A percentile compares a stretch with the other conserved stretches of the same genome.
phyloP scores from a whole-genome alignment of 2,888 invertebrate genomes.

The Papilio demoleus region DNA sequence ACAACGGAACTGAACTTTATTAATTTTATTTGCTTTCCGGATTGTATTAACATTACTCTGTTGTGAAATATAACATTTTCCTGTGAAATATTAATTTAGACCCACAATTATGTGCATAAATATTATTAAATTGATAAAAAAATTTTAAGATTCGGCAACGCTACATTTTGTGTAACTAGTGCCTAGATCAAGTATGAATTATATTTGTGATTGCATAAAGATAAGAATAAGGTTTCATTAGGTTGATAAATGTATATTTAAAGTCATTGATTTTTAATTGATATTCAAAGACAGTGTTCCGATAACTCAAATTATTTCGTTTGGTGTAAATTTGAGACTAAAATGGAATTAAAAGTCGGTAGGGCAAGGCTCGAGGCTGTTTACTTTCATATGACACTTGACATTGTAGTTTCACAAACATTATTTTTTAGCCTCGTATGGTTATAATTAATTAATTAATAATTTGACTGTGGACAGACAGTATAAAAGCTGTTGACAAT shows the following conservation, averaged over 20 bases:
- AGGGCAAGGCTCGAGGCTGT: constrained; percentile 62
- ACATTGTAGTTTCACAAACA: constrained; percentile 67
- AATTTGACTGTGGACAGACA: constrained; percentile 57
- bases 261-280: too few relatives aligned
- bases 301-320: too few relatives aligned
- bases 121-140: too few relatives aligned
- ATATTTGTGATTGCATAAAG: too few relatives aligned
- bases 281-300: not conserved
- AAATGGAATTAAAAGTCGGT: constrained; percentile 53
- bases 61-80: not conserved
- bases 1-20: not conserved
- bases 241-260: too few relatives aligned
- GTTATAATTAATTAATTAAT: constrained; percentile 54
- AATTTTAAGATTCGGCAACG: not conserved
- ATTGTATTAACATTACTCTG: not conserved
- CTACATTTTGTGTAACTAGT: not conserved
- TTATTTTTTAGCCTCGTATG: constrained; percentile 54
- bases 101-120: too few relatives aligned
- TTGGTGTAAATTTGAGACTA: constrained; percentile 16
- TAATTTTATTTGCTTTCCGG: not conserved
- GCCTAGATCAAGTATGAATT: too few relatives aligned
- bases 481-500: constrained; percentile 66
- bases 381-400: constrained; percentile 74
- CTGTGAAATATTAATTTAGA: not conserved
- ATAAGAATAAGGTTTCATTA: too few relatives aligned